Evolutionary conservation across 2,113 vertebrate genomes (phyloP), one percentile per base, ranked within the genome.

Genomic region (Cervus canadensis): DNA sequence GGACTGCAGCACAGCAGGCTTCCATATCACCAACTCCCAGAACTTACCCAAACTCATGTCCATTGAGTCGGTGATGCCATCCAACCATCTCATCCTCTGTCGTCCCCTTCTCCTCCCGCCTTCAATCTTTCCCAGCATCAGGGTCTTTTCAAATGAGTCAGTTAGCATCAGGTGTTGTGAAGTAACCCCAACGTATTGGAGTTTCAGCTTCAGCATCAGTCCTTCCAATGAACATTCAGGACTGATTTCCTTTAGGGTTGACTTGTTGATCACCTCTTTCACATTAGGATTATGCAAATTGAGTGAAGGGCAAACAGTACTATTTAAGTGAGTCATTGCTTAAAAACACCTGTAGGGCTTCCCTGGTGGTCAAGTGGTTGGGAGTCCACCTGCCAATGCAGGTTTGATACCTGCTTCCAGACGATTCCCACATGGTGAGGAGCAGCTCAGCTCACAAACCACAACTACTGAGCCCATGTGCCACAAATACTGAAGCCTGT

Each of bases 31-130:
- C n/a, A 71, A 36, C n/a, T 23, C n/a, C 9, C 19, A 36, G 9
- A 71, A 19, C 36, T 36, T 23, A 71, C 9, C 11, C 4, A 71
- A 19, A 71, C 19, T 71, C 64, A 36, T 71, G n/a, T 71, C n/a
- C 3, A 1, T 71, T 36, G n/a, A 36, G n/a, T 23, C 4, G 3
- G n/a, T 71, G 64, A 71, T 21, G 64, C n/a, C 5, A 23, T 36
- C n/a, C 19, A 36, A 11, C 36, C 17, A 0, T 71, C n/a, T 36
- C n/a, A 23, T 36, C 2, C 64, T 36, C 64, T 71, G n/a, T 36
- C 0, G 0, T 23, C 9, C 19, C 19, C 19, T 36, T 71, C 19
- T 71, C 64, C 4, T 71, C 19, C 64, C 0, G 0, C 9, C 17
- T 12, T 36, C n/a, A 36, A 71, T 36, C 64, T 23, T 23, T 71